Conservation (phyloP, 2,113 vertebrate genomes). For the Baryphthengus martii region DNA sequence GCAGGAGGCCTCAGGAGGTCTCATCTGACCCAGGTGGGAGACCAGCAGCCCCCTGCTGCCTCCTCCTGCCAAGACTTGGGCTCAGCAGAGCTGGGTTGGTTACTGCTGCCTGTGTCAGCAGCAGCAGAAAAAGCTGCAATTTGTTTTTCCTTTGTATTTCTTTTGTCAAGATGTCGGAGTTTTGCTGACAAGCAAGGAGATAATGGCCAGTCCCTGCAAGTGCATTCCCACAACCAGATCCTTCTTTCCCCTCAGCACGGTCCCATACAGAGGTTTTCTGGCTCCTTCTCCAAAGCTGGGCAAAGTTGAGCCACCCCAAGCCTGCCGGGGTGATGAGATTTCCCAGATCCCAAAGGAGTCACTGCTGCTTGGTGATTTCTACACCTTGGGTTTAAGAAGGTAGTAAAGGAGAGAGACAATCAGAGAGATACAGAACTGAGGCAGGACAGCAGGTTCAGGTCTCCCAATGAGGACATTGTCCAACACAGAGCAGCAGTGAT, state of each 20-base stretch:
- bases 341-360: neutral
- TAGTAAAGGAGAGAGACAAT: neutral
- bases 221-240: neutral
- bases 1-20: neutral
- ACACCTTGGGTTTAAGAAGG: neutral
- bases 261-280: rapidly evolving
- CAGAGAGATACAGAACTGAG: neutral
- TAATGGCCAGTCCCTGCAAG: rapidly evolving
- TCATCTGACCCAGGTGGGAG: neutral
- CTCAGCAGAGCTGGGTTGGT: neutral
- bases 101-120: rapidly evolving
- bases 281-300: neutral
- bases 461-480: neutral
- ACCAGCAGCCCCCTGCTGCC: neutral
- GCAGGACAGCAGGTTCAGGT: neutral
- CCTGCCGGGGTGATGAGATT: neutral
- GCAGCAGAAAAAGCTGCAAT: neutral
- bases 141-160: neutral
- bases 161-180: neutral
- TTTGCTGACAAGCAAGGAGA: neutral
- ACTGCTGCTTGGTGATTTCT: neutral
- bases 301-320: neutral
- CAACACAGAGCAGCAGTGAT: rapidly evolving
- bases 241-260: neutral
- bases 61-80: neutral